Percentiles rank a stretch among this genome's conserved stretches.
These are phyloP conservation scores for Pyralis farinalis DNA, from an alignment of 2,888 invertebrate genomes.

Conservation along the genomic window DNA sequence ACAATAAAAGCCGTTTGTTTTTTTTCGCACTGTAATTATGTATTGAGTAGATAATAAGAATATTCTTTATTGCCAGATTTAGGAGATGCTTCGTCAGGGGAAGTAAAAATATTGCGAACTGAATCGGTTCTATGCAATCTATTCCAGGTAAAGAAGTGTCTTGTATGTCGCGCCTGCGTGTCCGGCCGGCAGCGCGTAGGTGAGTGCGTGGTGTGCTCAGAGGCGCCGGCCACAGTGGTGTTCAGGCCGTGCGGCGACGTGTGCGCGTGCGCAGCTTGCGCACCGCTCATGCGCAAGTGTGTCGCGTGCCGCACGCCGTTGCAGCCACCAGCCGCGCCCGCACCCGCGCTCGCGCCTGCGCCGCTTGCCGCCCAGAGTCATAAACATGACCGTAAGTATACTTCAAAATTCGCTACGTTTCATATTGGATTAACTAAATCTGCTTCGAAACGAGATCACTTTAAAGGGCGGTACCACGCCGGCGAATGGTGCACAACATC, in stretches of 20 bases:
- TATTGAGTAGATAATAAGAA: too few species aligned
- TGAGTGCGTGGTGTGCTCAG: conserved; percentile 98
- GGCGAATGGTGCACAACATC: too few species aligned
- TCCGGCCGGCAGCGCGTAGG: conserved; percentile 91
- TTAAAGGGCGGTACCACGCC: too few species aligned
- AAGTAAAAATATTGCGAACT: too few species aligned
- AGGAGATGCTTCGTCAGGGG: too few species aligned
- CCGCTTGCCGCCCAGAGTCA: conserved; percentile 10
- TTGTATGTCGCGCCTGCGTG: conserved; percentile 94
- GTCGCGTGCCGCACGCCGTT: conserved; percentile 96
- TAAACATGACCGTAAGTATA: conserved; percentile 4
- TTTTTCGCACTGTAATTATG: too few species aligned
- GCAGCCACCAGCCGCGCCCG: conserved; percentile 49
- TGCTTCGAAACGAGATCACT: too few species aligned
- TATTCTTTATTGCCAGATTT: too few species aligned
- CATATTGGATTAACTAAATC: too few species aligned
- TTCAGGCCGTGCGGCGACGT: conserved; percentile 98
- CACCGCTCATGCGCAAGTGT: conserved; percentile 98
- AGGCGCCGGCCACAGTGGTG: conserved; percentile 94
- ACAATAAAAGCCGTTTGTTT: too few species aligned
- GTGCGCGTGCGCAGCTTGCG: conserved; percentile 92
- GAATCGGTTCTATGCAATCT: too few species aligned
- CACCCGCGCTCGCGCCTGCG: conserved; percentile 45
- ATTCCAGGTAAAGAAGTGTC: conserved; percentile 92
- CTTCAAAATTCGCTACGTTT: too few species aligned